A percentile compares a stretch with the other conserved stretches of the same genome.
phyloP scores from a whole-genome alignment of 1,140 invertebrate species.

The Eueides isabella region DNA sequence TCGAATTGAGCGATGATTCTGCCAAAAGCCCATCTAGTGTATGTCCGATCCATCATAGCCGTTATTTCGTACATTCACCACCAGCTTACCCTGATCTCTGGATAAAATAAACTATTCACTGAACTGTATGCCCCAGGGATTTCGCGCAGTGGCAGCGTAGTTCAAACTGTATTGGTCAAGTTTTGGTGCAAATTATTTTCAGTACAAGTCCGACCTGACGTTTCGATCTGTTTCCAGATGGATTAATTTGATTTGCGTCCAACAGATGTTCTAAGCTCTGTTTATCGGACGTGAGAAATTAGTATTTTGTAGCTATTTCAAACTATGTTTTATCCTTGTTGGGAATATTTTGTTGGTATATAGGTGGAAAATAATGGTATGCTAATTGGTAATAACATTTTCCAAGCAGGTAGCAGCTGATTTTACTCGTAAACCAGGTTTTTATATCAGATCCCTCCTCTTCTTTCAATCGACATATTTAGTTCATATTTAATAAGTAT shows the following conservation, averaged over 20 bases:
- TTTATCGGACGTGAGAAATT: constrained; percentile 60
- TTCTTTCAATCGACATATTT: too few relatives aligned
- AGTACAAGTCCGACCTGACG: constrained; percentile 73
- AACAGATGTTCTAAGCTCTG: constrained; percentile 70
- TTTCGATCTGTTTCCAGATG: constrained; percentile 80
- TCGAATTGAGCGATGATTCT: constrained; percentile 75
- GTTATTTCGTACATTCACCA: constrained; percentile 56
- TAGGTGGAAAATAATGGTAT: neutral
- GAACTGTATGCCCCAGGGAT: constrained; percentile 24
- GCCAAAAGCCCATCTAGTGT: constrained; percentile 73
- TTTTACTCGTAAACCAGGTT: too few relatives aligned
- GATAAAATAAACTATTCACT: constrained; percentile 24
- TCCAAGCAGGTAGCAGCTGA: too few relatives aligned
- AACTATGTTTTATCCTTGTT: constrained; percentile 7
- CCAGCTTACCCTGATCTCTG: constrained; percentile 51
- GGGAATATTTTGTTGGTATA: neutral
- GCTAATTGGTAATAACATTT: too few relatives aligned
- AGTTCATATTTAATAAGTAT: too few relatives aligned
- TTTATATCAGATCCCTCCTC: too few relatives aligned
- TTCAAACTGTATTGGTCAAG: constrained; percentile 51
- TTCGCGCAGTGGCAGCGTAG: constrained; percentile 27
- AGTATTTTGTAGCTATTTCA: constrained; percentile 44
- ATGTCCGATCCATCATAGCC: constrained; percentile 74
- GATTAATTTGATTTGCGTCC: constrained; percentile 79
- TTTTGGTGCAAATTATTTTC: constrained; percentile 75